Evolutionary conservation across 2,113 vertebrate genomes (phyloP), one percentile per base, ranked within the genome.

Genomic region (Aptenodytes patagonicus): DNA sequence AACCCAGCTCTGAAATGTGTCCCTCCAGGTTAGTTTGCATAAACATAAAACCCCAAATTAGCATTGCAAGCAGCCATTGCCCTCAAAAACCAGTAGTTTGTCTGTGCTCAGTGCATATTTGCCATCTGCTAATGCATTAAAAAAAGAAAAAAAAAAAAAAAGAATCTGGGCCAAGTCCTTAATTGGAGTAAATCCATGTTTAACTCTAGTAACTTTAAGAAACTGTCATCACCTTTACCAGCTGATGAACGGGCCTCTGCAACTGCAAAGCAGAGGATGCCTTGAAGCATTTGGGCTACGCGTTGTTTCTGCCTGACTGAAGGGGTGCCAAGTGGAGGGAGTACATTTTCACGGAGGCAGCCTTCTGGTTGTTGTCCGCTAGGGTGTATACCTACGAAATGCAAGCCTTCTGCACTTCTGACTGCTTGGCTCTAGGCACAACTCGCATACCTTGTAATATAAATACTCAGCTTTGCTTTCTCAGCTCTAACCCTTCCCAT

Each of bases 31-130:
- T 93, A 96, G 60, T 84, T 90, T 95, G 83, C 87, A 88, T 91
- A 96, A 95, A 92, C 93, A 93, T 69, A 95, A 95, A 90, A 17
- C 60, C 54, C 38, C 64, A 88, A 86, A 96, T 96, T 95, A 94
- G 78, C 87, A 94, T 91, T 87, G 51, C 87, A 96, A 90, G 82
- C 62, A 95, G 52, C 64, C 62, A 81, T 75, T 96, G 93, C 89
- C 71, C 93, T 96, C 79, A 96, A 95, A 97, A 97, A 40, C 0
- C 70, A 83, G 78, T 77, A 70, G 84, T 86, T 90, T 91, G 10
- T 49, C 78, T 78, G 40, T 81, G 32, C 42, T 85, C 29, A 58
- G 29, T 93, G 84, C 54, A 66, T 94, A 76, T 93, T 79, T 93
- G 42, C 93, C 81, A 95, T 96, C 88, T 96, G 71, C 55, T 93